Base-by-base conservation (phyloP, 2,888 invertebrate genomes). In the Blomia tropicalis region DNA sequence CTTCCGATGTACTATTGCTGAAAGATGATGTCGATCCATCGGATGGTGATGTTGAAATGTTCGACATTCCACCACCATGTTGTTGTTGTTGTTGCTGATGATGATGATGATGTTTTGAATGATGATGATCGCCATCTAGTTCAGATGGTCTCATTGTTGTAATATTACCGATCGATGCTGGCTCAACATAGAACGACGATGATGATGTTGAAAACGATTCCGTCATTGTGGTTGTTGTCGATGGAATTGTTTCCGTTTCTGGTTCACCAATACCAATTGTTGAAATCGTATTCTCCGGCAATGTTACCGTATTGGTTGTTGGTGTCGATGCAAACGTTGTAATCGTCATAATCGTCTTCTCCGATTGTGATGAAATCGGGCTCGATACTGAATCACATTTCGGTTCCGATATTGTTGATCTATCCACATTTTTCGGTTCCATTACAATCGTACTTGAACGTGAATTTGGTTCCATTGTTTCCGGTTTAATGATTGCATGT, bases 121-220 rank as follows among this genome's bases (percentile, higher is more conserved):
- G n/a, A n/a, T n/a, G n/a, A n/a, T n/a, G n/a, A n/a, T n/a, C n/a
- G n/a, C n/a, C n/a, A n/a, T n/a, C n/a, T n/a, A n/a, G n/a, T n/a
- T n/a, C n/a, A n/a, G n/a, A n/a, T n/a, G n/a, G n/a, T n/a, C n/a
- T n/a, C 36, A 36, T 36, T 7, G 7, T 11, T 7, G 36, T 36
- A 17, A 17, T 17, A 36, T 17, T 36, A 17, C 7, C 17, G 7
- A 36, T 36, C 17, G 36, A 7, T 36, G 36, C 36, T n/a, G 51
- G 51, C 51, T 47, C 51, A n/a, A 47, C 51, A 27, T 47, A 47
- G 51, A 25, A 47, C 5, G 51, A 47, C 7, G 51, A 47, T 7
- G 51, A 47, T 14, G 51, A 47, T 11, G 51, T 47, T 14, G 23
- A 25, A 27, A 47, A 11, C 7, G 51, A 47, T 19, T 47, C 51